A percentile compares a stretch with the other conserved stretches of the same genome.
Evolutionary conservation across 2,113 vertebrate species (phyloP).

Genomic region (Scortum barcoo): DNA sequence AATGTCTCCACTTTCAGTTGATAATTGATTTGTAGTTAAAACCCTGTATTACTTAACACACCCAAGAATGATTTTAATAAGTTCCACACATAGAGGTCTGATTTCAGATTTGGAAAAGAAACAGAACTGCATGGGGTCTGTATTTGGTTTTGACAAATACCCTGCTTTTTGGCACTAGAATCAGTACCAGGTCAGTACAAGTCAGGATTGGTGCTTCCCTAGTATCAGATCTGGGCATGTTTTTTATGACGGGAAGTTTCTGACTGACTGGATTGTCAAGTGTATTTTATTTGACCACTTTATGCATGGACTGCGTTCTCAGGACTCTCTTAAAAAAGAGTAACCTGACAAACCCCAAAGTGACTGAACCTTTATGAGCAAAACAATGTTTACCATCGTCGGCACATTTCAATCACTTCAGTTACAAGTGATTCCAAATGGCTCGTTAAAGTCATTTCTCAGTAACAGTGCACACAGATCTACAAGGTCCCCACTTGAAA

Average conservation of each 20-base stretch:
- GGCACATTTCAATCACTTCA: not conserved
- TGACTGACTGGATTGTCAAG: not conserved
- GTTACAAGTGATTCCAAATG: not conserved
- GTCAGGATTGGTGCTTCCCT: not conserved
- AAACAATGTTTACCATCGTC: not conserved
- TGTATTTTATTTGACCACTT: not conserved
- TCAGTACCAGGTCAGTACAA: not conserved
- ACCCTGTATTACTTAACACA: not conserved
- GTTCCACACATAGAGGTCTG: not conserved
- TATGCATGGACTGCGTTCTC: not conserved
- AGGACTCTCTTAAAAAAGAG: not conserved
- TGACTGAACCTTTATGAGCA: not conserved
- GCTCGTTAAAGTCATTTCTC: not conserved
- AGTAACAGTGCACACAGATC: not conserved
- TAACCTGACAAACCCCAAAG: not conserved
- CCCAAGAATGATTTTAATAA: not conserved
- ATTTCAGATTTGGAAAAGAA: not conserved
- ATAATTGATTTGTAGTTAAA: not conserved
- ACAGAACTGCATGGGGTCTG: not conserved
- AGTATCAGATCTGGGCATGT: not conserved
- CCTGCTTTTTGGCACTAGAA: too few species aligned
- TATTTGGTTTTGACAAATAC: not conserved
- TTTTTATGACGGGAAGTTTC: not conserved
- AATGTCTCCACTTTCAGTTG: not conserved
- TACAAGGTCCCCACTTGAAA: not conserved